Evolutionary conservation across 2,797 vertebrate species (phyloP).

Genomic region (Alectoris magna): DNA sequence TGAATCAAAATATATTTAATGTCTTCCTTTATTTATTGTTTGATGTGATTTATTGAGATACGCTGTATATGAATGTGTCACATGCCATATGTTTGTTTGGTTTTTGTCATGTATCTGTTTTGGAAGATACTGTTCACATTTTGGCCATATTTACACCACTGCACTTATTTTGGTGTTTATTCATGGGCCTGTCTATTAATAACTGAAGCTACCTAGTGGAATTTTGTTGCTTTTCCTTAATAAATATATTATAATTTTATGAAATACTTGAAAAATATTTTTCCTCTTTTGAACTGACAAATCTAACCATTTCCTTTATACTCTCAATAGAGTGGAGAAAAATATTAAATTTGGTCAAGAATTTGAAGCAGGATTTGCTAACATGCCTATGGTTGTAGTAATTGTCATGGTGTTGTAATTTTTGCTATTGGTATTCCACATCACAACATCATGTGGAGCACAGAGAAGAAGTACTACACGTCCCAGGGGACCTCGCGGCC

Average conservation of each 20-base stretch:
- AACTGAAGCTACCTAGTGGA: not conserved
- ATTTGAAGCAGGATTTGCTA: not conserved
- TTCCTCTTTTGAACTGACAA: not conserved
- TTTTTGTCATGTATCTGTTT: not conserved
- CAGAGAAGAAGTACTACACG: too few species aligned
- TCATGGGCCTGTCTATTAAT: not conserved
- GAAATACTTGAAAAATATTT: not conserved
- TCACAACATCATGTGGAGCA: too few species aligned
- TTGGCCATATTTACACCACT: not conserved
- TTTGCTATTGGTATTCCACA: too few species aligned
- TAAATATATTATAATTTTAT: not conserved
- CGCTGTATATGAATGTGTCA: not conserved
- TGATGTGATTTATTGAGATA: not conserved
- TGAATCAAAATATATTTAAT: not conserved
- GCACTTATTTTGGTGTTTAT: not conserved
- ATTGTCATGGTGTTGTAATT: too few species aligned
- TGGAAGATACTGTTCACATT: not conserved
- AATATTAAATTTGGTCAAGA: not conserved
- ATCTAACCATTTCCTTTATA: not conserved
- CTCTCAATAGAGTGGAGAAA: not conserved
- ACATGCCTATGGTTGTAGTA: not conserved
- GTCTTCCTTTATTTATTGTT: not conserved
- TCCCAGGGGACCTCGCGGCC: too few species aligned
- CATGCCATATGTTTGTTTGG: fast-evolving
- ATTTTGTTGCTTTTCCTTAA: not conserved